Evolutionary conservation across 2,888 invertebrate species (phyloP).

Genomic region (Nomada ferruginata): DNA sequence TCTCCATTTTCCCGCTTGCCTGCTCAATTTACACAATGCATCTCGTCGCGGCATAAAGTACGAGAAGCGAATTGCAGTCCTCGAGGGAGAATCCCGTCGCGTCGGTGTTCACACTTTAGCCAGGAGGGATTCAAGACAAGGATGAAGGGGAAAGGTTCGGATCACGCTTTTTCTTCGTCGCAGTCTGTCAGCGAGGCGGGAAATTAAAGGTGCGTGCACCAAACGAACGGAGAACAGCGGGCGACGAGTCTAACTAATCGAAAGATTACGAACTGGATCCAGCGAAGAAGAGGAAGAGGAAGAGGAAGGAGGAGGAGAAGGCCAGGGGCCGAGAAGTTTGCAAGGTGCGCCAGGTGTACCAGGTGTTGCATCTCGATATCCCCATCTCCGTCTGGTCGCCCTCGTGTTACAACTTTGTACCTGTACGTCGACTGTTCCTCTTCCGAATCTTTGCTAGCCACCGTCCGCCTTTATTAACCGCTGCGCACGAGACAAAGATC

Average conservation of each 20-base stretch:
- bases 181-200: slow-evolving; percentile 55
- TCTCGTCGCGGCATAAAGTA: background rate
- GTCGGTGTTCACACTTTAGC: slow-evolving; percentile 18
- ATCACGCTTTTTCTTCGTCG: slow-evolving; percentile 36
- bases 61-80: background rate
- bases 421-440: slow-evolving; percentile 70
- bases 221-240: slow-evolving; percentile 34
- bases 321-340: slow-evolving; percentile 72
- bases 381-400: slow-evolving; percentile 63
- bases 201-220: slow-evolving; percentile 61
- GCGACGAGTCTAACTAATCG: slow-evolving; percentile 46
- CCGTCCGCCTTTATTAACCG: slow-evolving; percentile 49
- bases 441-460: slow-evolving; percentile 59
- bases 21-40: too few species aligned
- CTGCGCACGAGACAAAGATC: slow-evolving; percentile 43
- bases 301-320: slow-evolving; percentile 12
- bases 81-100: background rate
- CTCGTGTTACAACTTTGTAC: slow-evolving; percentile 66
- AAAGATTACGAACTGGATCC: background rate
- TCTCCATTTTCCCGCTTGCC: too few species aligned
- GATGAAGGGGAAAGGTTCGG: background rate
- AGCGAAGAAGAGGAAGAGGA: slow-evolving; percentile 18
- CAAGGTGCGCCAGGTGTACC: slow-evolving; percentile 74
- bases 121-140: slow-evolving; percentile 22
- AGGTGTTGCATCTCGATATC: slow-evolving; percentile 72